A percentile compares a stretch with the other conserved stretches of the same genome.
phyloP scores from a whole-genome alignment of 2,888 invertebrate genomes.

The Craniophora ligustri region DNA sequence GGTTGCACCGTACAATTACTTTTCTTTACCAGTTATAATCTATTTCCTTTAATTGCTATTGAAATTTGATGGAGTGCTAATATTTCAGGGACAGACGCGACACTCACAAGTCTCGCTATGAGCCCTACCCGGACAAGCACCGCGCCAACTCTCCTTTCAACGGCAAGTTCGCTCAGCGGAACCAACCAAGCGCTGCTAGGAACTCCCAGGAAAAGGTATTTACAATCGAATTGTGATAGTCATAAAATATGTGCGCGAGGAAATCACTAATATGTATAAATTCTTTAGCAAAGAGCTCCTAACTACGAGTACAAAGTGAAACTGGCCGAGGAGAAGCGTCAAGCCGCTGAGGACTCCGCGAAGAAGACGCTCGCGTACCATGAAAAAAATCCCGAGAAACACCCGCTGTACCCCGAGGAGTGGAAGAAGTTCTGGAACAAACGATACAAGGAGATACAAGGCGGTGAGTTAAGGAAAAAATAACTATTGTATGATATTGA shows the following conservation, averaged over 20 bases:
- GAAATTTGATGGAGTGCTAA: neutral
- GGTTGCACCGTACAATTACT: too few relatives aligned
- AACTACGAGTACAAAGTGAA: constrained; percentile 86
- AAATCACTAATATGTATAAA: neutral
- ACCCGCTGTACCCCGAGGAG: constrained; percentile 95
- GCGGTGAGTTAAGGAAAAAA: constrained; percentile 68
- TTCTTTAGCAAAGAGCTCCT: constrained; percentile 49
- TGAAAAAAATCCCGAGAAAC: constrained; percentile 95
- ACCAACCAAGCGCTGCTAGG: neutral
- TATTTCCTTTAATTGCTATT: too few relatives aligned
- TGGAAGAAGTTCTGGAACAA: constrained; percentile 97
- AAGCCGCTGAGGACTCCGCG: constrained; percentile 87
- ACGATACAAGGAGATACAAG: constrained; percentile 93
- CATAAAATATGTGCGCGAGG: too few relatives aligned
- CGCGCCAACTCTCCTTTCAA: constrained; percentile 43
- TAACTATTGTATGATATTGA: too few relatives aligned
- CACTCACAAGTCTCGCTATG: constrained; percentile 55
- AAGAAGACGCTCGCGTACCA: constrained; percentile 91
- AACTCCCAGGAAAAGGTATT: constrained; percentile 35
- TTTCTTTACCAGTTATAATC: too few relatives aligned
- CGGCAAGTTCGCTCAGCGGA: constrained; percentile 33
- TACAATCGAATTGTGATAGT: too few relatives aligned
- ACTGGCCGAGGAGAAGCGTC: constrained; percentile 82
- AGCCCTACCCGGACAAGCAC: constrained; percentile 58
- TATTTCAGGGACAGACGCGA: constrained; percentile 24